Conservation (phyloP, 2,113 vertebrate genomes). For the Ailurus styani region DNA sequence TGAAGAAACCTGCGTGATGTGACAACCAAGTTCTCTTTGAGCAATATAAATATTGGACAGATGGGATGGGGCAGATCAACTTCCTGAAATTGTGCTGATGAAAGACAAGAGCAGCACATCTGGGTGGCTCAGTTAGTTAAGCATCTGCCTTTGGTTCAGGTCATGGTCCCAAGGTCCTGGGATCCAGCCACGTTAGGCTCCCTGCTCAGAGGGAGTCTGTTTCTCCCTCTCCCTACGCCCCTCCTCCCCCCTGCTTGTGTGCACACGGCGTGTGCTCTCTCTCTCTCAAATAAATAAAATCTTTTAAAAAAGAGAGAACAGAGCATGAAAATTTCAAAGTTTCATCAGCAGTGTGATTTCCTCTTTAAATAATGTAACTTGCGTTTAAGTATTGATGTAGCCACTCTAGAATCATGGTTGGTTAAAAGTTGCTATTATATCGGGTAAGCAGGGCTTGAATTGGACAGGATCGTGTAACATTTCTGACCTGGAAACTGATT, state of each 20-base stretch:
- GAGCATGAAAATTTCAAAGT: background rate
- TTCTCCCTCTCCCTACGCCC: background rate
- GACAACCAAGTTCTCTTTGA: background rate
- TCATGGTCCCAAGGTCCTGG: background rate
- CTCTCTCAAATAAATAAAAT: background rate
- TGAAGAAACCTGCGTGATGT: background rate
- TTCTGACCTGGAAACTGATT: background rate
- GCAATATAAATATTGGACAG: background rate
- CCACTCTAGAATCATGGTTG: background rate
- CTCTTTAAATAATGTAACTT: background rate
- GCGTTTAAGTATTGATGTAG: background rate
- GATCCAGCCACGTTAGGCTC: accelerated
- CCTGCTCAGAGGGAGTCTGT: background rate
- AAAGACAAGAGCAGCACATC: background rate
- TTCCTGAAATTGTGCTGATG: background rate
- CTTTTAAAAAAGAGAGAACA: background rate
- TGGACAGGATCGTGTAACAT: background rate
- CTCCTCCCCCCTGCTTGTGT: background rate
- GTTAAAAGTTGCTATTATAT: background rate
- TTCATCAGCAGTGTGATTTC: background rate
- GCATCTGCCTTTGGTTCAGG: background rate
- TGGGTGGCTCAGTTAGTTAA: no score
- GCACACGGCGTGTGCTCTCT: background rate
- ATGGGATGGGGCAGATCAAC: background rate
- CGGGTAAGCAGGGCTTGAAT: background rate